Percentiles rank a stretch among this genome's conserved stretches.
These are phyloP conservation scores for Clostera curtula DNA, from an alignment of 2,888 invertebrate species.

Conservation along the genomic window DNA sequence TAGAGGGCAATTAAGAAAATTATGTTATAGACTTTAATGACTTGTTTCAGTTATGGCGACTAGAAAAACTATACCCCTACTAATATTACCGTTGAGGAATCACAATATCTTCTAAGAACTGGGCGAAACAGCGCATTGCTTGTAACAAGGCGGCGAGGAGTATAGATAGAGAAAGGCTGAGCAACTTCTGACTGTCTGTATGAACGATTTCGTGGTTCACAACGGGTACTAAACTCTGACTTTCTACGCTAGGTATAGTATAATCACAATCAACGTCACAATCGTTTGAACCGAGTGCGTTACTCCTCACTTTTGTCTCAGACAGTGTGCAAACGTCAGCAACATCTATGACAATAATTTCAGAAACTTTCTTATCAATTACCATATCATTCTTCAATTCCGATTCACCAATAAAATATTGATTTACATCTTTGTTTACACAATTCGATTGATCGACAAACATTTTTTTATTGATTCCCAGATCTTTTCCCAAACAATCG, in stretches of 20 bases:
- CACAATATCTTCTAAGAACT: constrained; percentile 75
- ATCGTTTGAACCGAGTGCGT: constrained; percentile 41
- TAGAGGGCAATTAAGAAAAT: too few species aligned
- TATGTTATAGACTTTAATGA: too few species aligned
- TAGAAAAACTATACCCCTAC: constrained; percentile 8
- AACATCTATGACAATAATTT: constrained; percentile 66
- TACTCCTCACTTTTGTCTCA: constrained; percentile 26
- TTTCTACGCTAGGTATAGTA: constrained; percentile 47
- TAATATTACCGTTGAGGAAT: constrained; percentile 62
- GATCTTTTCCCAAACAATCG: too few species aligned
- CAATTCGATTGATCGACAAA: too few species aligned
- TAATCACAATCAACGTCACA: constrained; percentile 48
- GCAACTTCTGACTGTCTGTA: constrained; percentile 67
- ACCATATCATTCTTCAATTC: constrained; percentile 25
- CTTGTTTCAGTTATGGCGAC: too few species aligned
- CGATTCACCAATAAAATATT: constrained; percentile 21
- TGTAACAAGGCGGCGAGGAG: constrained; percentile 76
- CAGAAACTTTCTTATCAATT: constrained; percentile 32
- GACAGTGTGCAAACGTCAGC: constrained; percentile 33
- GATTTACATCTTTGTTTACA: too few species aligned
- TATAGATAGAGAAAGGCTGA: constrained; percentile 76
- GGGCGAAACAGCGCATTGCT: constrained; percentile 77
- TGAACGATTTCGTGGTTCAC: constrained; percentile 57
- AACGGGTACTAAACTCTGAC: constrained; percentile 63
- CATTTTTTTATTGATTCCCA: too few species aligned